These are phyloP conservation scores for Embidobia sp. DNA, from an alignment of 2,888 invertebrate species.

Conservation along the genomic window DNA sequence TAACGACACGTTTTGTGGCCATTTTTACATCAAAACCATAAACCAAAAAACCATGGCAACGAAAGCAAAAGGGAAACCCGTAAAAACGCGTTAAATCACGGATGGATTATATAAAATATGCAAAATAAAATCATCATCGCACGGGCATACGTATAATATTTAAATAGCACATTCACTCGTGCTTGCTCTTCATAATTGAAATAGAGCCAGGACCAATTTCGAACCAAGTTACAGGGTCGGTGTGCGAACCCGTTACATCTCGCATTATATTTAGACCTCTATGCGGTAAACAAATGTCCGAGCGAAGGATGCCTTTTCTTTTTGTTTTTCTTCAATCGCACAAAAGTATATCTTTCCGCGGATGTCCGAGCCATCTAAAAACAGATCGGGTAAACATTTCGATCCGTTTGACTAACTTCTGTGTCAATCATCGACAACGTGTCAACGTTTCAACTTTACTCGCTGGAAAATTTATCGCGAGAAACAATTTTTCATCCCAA, in stretches of 20 bases:
- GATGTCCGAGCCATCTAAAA: neutral
- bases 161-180: constrained; percentile 58
- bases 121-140: too few relatives aligned
- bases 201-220: constrained; percentile 65
- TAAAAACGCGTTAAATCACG: too few relatives aligned
- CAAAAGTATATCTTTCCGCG: neutral
- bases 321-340: constrained; percentile 13
- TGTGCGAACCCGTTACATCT: constrained; percentile 59
- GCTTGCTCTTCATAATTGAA: constrained; percentile 61
- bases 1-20: too few relatives aligned
- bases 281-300: constrained; percentile 47
- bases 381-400: too few relatives aligned
- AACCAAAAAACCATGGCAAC: too few relatives aligned
- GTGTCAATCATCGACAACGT: neutral
- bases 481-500: too few relatives aligned
- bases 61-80: too few relatives aligned
- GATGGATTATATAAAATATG: too few relatives aligned
- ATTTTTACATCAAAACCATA: too few relatives aligned
- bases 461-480: too few relatives aligned
- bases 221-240: constrained; percentile 63
- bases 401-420: neutral
- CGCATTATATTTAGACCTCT: constrained; percentile 50
- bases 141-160: too few relatives aligned
- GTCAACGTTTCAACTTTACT: too few relatives aligned
- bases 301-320: constrained; percentile 51